Evolutionary conservation across 2,888 invertebrate species (phyloP), one percentile per base, ranked within the genome.

Genomic region (Trissonchulus latispiculum): DNA sequence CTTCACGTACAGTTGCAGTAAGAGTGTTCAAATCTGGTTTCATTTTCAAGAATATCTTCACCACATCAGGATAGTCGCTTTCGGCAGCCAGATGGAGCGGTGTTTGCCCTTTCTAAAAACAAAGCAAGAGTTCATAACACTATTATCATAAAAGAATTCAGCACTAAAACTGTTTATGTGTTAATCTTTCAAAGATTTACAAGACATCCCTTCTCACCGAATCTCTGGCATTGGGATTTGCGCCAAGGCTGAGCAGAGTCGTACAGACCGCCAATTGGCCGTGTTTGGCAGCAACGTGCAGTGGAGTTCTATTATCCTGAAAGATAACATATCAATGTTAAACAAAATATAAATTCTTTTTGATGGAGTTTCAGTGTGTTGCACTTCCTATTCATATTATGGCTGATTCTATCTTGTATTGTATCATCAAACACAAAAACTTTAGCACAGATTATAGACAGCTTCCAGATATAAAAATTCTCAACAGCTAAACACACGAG

Each of bases 51-150:
- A 99, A 99, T 77, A 99, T 86, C 85, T 97, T 96, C 66, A 95
- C 95, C 32, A 99, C 97, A 87, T 96, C 95, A 31, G 96, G 94
- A 84, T 91, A 94, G 84, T 99, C 97, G 84, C 97, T 96, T 87
- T 86, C 86, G 18, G 85, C 86, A 1, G 86, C 86, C 77, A 86
- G 78, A 77, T 86, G 86, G 1, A 86, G 80, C 0, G 86, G 86
- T 0, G 86, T 86, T 75, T 86, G 86, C 0, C 85, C 85, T 75
- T 85, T 84, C 83, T 86, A 36, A 68, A 68, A 68, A n/a, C 3
- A 33, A 3, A 68, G n/a, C 31, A n/a, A n/a, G n/a, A n/a, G n/a
- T n/a, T n/a, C n/a, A n/a, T n/a, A n/a, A n/a, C n/a, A n/a, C n/a
- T n/a, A n/a, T n/a, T n/a, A n/a, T n/a, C n/a, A n/a, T n/a, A n/a